Evolutionary conservation across 2,113 vertebrate genomes (phyloP).

Genomic region (Zeus faber): DNA sequence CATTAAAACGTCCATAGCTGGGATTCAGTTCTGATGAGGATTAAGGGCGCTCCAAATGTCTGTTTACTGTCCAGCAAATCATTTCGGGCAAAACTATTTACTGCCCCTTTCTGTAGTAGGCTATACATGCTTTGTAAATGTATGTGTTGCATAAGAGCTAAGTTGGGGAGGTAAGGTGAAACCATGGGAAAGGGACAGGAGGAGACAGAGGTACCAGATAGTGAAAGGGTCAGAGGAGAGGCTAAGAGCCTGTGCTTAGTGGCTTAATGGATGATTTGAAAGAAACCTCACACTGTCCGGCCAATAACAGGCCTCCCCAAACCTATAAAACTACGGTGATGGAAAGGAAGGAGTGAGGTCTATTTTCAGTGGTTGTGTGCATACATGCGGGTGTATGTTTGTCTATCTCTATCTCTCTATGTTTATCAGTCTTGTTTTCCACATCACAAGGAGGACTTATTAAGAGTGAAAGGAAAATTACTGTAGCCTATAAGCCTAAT

Average conservation of each 20-base stretch:
- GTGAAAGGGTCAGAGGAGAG: constrained; percentile 43
- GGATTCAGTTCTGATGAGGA: no score
- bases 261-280: constrained; percentile 63
- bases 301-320: constrained; percentile 60
- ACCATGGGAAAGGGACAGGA: constrained; percentile 53
- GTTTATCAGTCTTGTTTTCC: neutral
- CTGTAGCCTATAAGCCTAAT: no score
- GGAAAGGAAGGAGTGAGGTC: constrained; percentile 36
- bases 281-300: constrained; percentile 82
- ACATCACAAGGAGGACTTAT: no score
- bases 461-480: no score
- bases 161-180: constrained; percentile 50
- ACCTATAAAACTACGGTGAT: constrained; percentile 57
- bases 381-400: constrained; percentile 1
- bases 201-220: constrained; percentile 63
- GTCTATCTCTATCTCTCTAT: neutral
- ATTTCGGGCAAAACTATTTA: no score
- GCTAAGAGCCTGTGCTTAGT: constrained; percentile 62
- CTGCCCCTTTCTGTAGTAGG: no score
- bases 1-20: no score
- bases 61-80: no score
- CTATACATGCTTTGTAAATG: no score
- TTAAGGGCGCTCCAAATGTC: no score
- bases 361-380: constrained; percentile 23
- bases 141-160: neutral